These are phyloP conservation scores for Panurus biarmicus DNA, from an alignment of 2,113 vertebrate genomes.

Conservation along the genomic window DNA sequence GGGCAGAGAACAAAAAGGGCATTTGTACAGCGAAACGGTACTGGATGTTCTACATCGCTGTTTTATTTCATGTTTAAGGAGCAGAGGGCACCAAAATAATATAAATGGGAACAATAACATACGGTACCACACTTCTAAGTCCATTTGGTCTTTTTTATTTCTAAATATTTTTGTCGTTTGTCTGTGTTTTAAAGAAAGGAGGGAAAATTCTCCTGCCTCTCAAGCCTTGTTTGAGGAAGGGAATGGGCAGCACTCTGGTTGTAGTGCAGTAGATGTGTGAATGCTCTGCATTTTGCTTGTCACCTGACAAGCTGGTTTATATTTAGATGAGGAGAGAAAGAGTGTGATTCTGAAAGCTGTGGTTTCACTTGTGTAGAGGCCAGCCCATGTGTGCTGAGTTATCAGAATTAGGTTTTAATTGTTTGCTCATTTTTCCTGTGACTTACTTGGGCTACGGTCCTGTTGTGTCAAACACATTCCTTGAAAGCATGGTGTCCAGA, in stretches of 20 bases:
- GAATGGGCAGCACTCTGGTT: background rate
- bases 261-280: background rate
- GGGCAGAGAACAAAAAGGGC: background rate
- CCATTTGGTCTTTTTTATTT: background rate
- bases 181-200: background rate
- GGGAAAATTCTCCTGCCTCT: background rate
- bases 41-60: background rate
- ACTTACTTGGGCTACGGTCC: background rate
- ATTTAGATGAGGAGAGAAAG: background rate
- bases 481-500: background rate
- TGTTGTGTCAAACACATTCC: background rate
- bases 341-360: accelerated
- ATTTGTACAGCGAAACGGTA: background rate
- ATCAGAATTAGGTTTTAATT: background rate
- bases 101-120: background rate
- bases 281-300: background rate
- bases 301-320: background rate
- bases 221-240: background rate
- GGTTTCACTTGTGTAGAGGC: background rate
- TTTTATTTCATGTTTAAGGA: background rate
- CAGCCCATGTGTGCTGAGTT: background rate
- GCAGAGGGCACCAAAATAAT: background rate
- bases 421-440: background rate
- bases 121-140: background rate
- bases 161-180: background rate